Percentiles rank a stretch among this genome's conserved stretches.
phyloP scores from a whole-genome alignment of 2,113 vertebrate species.

The Octodon degus region DNA sequence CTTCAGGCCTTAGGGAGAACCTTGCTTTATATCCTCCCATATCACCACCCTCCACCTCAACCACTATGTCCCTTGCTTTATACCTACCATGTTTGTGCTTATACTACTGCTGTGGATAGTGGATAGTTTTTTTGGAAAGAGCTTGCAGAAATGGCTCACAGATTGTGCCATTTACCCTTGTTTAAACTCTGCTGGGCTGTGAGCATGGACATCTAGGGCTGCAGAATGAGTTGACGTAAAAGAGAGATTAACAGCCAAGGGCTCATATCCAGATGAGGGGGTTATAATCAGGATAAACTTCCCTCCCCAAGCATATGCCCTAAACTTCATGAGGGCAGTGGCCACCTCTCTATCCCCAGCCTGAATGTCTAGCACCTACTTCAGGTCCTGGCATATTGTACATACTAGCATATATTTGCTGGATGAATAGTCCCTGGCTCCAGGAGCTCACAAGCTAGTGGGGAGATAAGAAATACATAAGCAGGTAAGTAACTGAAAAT shows the following conservation, averaged over 20 bases:
- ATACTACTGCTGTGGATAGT: neutral
- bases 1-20: neutral
- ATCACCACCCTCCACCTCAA: neutral
- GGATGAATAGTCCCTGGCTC: neutral
- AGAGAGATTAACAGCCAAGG: neutral
- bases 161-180: neutral
- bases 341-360: neutral
- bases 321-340: neutral
- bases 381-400: neutral
- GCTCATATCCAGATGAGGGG: neutral
- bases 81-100: neutral
- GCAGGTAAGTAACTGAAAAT: neutral
- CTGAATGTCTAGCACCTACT: neutral
- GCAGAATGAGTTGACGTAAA: neutral
- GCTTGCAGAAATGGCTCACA: neutral
- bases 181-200: neutral
- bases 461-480: conserved; percentile 22
- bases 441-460: neutral
- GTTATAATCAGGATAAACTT: neutral
- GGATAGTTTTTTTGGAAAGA: neutral
- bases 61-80: neutral
- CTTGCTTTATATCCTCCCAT: neutral
- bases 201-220: neutral
- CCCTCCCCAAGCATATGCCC: neutral
- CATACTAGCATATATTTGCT: neutral